phyloP scores from a whole-genome alignment of 2,113 vertebrate genomes.

The Picathartes gymnocephalus region DNA sequence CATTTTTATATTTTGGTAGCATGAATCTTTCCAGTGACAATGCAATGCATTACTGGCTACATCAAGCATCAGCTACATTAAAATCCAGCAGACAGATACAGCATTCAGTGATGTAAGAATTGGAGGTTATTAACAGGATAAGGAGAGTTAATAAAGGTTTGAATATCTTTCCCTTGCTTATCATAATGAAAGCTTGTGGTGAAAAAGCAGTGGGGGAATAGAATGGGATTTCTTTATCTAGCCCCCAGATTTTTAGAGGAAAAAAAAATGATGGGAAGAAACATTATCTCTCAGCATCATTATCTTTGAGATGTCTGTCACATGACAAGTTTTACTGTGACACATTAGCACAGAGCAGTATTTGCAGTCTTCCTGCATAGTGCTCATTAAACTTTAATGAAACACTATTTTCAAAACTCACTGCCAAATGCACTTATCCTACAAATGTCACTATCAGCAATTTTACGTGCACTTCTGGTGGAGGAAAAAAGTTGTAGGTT shows the following conservation, averaged over 20 bases:
- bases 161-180: background rate
- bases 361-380: slow-evolving; percentile 19
- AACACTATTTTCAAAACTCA: slow-evolving; percentile 40
- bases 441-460: slow-evolving; percentile 50
- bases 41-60: background rate
- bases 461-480: background rate
- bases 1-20: background rate
- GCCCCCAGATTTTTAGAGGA: background rate
- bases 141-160: background rate
- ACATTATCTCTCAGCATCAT: background rate
- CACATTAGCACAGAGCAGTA: slow-evolving; percentile 13
- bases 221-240: background rate
- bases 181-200: background rate
- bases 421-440: slow-evolving; percentile 38
- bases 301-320: slow-evolving; percentile 31
- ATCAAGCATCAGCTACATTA: background rate
- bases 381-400: slow-evolving; percentile 56
- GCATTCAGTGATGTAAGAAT: background rate
- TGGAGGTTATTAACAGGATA: background rate
- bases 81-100: background rate
- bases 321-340: slow-evolving; percentile 27
- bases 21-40: background rate
- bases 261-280: background rate
- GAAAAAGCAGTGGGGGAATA: background rate
- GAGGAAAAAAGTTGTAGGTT: background rate